Base-by-base conservation (phyloP, 2,888 invertebrate genomes). In the Athrips mouffetella region DNA sequence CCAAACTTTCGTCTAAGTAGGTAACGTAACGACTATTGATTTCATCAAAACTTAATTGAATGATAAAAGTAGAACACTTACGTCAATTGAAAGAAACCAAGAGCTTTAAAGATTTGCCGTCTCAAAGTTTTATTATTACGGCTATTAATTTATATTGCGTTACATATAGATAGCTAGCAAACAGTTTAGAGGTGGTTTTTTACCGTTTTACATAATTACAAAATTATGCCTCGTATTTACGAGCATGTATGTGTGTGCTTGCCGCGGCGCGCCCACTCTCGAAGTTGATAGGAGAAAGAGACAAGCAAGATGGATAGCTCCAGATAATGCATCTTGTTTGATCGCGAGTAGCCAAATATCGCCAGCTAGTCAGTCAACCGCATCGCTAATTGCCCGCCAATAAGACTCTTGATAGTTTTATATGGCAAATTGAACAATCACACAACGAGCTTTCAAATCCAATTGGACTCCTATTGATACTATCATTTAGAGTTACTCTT, bases 171-270 rank as follows among this genome's bases (percentile, higher is more conserved):
- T n/a, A n/a, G n/a, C n/a, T n/a, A n/a, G 76, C 74, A 70, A 84
- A 76, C 77, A 74, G 75, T 81, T 82, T 76, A 66, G 74, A 71
- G 70, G 73, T 69, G 69, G 63, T 67, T 78, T 82, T 84, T 80
- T 81, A 82, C 78, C 82, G 83, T 80, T 84, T 84, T 80, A 81
- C 76, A 81, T 84, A 83, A 85, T 85, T 83, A 86, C 81, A 77
- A 82, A 83, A 82, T 83, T 83, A 84, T 82, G 78, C 76, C 70
- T 76, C 72, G 68, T 76, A 73, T 80, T 77, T 78, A 80, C 70
- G 76, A 75, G 74, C 73, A 68, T 59, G 67, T 61, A 63, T 20
- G 7, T 21, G 39, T 66, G 60, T 60, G 63, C 57, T 52, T 65
- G 60, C 63, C 66, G 65, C 63, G 71, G 59, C 74, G 74, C 80